These are phyloP conservation scores for Drosophila ogumai DNA, from an alignment of 1,140 invertebrate species.

Conservation along the genomic window DNA sequence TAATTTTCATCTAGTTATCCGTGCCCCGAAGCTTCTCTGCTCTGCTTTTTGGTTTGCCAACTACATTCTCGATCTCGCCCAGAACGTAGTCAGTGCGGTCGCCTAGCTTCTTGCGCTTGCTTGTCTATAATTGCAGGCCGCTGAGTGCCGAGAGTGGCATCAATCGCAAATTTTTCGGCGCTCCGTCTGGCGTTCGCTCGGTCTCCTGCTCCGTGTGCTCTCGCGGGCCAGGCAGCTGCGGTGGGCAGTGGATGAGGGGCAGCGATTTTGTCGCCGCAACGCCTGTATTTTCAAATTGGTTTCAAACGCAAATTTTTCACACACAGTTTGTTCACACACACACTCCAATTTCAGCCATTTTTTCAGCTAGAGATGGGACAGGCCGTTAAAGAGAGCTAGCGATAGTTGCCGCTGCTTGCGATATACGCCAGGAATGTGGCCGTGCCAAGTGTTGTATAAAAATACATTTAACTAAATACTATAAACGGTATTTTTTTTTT, in stretches of 20 bases:
- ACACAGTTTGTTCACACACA: constrained; percentile 54
- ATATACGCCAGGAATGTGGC: not conserved
- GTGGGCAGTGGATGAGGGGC: constrained; percentile 4
- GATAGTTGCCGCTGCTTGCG: constrained; percentile 4
- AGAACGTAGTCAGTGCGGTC: constrained; percentile 7
- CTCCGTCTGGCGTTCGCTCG: constrained; percentile 1
- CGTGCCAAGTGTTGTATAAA: not conserved
- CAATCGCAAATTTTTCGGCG: constrained; percentile 43
- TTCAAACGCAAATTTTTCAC: constrained; percentile 54
- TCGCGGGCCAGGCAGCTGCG: constrained; percentile 7
- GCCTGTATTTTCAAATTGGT: constrained; percentile 46
- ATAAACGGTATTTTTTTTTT: not conserved
- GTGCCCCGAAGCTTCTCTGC: constrained; percentile 8
- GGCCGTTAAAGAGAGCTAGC: not conserved
- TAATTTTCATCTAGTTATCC: constrained; percentile 42
- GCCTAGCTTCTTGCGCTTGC: constrained; percentile 12
- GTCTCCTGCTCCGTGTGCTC: not conserved
- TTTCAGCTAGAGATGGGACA: constrained; percentile 34
- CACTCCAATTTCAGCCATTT: constrained; percentile 56
- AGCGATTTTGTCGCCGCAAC: constrained; percentile 23
- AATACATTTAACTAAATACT: not conserved
- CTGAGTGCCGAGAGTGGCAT: constrained; percentile 43
- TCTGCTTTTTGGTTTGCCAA: constrained; percentile 5
- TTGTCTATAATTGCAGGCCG: constrained; percentile 52
- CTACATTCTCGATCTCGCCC: constrained; percentile 37